Conservation (phyloP, 1,140 invertebrate genomes). For the Zaprionus taronus region DNA sequence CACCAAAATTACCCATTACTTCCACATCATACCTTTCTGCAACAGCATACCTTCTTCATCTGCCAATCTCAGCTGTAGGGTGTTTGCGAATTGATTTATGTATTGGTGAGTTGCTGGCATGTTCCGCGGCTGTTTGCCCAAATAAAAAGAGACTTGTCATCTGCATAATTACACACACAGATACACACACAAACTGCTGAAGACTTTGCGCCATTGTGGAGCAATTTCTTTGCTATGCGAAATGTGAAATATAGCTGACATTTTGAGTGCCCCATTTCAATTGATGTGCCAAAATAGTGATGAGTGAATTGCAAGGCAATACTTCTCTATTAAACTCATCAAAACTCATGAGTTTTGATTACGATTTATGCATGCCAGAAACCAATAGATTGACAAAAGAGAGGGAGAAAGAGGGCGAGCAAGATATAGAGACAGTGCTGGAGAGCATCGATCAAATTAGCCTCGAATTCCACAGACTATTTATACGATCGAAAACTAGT, state of each 20-base stretch:
- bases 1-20: too few relatives aligned
- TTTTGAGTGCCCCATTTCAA: slow-evolving; percentile 38
- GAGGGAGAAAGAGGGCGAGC: background rate
- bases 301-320: slow-evolving; percentile 36
- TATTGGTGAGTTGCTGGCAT: slow-evolving; percentile 38
- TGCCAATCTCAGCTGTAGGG: background rate
- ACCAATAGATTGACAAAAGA: background rate
- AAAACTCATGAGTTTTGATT: slow-evolving; percentile 44
- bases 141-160: slow-evolving; percentile 50
- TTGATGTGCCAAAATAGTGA: slow-evolving; percentile 28
- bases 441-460: slow-evolving; percentile 1
- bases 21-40: too few relatives aligned
- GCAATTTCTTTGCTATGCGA: background rate
- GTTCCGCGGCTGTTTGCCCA: slow-evolving; percentile 10
- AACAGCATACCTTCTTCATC: too few relatives aligned
- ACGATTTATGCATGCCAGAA: slow-evolving; percentile 47
- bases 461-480: slow-evolving; percentile 24
- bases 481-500: background rate
- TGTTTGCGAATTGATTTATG: background rate
- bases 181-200: slow-evolving; percentile 10
- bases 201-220: slow-evolving; percentile 18
- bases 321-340: slow-evolving; percentile 30
- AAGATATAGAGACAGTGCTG: background rate
- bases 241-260: slow-evolving; percentile 9
- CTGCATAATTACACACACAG: slow-evolving; percentile 58